phyloP scores from a whole-genome alignment of 2,888 invertebrate species.

The Phengaris alcon region DNA sequence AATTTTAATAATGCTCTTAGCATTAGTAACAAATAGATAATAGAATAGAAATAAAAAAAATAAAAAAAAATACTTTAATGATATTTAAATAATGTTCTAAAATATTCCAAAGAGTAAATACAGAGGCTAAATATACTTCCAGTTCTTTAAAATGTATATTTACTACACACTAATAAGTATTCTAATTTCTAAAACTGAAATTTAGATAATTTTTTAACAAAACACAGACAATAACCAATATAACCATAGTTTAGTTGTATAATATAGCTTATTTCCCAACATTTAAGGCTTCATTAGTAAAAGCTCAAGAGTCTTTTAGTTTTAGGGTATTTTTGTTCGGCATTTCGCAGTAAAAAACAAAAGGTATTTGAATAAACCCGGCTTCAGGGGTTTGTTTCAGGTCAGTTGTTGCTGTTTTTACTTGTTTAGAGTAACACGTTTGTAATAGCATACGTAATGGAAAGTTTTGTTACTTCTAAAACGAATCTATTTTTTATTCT shows the following conservation, averaged over 20 bases:
- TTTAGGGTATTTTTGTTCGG: background rate
- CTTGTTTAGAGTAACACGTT: background rate
- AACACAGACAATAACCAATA: too few relatives aligned
- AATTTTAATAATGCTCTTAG: too few relatives aligned
- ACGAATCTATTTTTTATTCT: background rate
- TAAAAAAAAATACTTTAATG: too few relatives aligned
- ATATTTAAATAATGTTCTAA: too few relatives aligned
- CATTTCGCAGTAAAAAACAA: background rate
- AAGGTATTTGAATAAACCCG: slow-evolving; percentile 8
- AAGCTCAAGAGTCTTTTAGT: background rate
- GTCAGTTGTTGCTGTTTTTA: slow-evolving; percentile 6
- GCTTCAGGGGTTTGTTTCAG: background rate
- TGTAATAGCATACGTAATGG: background rate
- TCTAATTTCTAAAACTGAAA: too few relatives aligned
- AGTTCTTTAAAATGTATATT: too few relatives aligned
- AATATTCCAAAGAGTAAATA: too few relatives aligned
- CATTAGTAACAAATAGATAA: too few relatives aligned
- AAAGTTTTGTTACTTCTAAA: background rate
- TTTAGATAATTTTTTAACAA: too few relatives aligned
- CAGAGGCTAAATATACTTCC: too few relatives aligned
- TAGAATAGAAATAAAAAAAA: too few relatives aligned
- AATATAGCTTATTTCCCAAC: background rate
- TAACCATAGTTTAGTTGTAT: background rate
- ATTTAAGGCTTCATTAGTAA: background rate
- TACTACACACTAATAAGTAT: too few relatives aligned